phyloP scores from a whole-genome alignment of 2,797 vertebrate genomes.

The Leptoclinus maculatus region DNA sequence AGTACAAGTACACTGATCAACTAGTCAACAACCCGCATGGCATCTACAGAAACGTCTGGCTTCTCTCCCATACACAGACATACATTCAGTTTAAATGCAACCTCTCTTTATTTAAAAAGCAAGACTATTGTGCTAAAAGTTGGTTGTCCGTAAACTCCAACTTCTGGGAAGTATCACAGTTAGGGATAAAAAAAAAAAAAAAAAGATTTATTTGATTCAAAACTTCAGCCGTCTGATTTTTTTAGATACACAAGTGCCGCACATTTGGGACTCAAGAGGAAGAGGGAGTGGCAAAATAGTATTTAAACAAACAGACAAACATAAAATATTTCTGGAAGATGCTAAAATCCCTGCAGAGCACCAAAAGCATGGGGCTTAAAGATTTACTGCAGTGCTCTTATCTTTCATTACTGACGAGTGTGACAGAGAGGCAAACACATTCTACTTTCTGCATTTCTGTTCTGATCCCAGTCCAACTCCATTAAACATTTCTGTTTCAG shows the following conservation, averaged over 20 bases:
- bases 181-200: slow-evolving; percentile 41
- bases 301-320: slow-evolving; percentile 75
- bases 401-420: slow-evolving; percentile 83
- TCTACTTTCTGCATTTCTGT: slow-evolving; percentile 80
- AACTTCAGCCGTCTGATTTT: slow-evolving; percentile 59
- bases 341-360: slow-evolving; percentile 83
- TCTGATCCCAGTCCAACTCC: slow-evolving; percentile 85
- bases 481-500: slow-evolving; percentile 81
- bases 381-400: slow-evolving; percentile 83
- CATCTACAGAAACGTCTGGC: slow-evolving; percentile 24
- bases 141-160: slow-evolving; percentile 28
- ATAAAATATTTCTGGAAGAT: slow-evolving; percentile 81
- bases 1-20: slow-evolving; percentile 59
- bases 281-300: slow-evolving; percentile 53
- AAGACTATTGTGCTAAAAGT: slow-evolving; percentile 42
- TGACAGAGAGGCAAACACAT: slow-evolving; percentile 80
- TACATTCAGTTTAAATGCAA: slow-evolving; percentile 26
- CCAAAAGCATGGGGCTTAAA: slow-evolving; percentile 83
- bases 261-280: slow-evolving; percentile 61
- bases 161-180: slow-evolving; percentile 54
- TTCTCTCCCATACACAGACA: slow-evolving; percentile 20
- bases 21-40: slow-evolving; percentile 68
- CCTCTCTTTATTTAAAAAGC: slow-evolving; percentile 32
- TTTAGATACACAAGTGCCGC: slow-evolving; percentile 56
- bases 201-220: slow-evolving; percentile 56